Evolutionary conservation across 37 sponge, comb jelly and placozoan species (phyloP).

Genomic region (Chondrosia reniformis): DNA sequence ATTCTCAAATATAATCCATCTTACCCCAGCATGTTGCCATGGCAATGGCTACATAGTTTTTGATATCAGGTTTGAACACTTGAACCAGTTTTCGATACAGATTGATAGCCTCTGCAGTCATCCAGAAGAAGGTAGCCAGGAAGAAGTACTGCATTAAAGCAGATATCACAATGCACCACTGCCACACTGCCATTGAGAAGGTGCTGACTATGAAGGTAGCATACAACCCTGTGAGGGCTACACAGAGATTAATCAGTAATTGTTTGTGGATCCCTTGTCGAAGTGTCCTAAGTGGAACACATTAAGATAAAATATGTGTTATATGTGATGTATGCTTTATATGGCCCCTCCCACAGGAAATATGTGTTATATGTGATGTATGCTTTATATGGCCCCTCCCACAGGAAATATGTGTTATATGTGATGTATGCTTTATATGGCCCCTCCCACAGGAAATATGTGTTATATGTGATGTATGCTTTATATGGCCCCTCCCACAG

Average conservation of each 20-base stretch:
- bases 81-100: constrained; percentile 22
- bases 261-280: not conserved
- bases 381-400: too few relatives aligned
- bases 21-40: constrained; percentile 26
- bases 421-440: too few relatives aligned
- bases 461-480: too few relatives aligned
- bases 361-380: too few relatives aligned
- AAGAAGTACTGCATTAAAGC: constrained; percentile 43
- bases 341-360: too few relatives aligned
- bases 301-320: too few relatives aligned
- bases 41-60: not conserved
- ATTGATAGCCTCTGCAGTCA: constrained; percentile 19
- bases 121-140: constrained; percentile 28
- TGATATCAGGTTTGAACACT: not conserved
- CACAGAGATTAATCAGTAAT: not conserved
- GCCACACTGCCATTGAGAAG: not conserved
- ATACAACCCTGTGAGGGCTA: not conserved
- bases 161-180: constrained; percentile 13
- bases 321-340: too few relatives aligned
- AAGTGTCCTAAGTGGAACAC: not conserved
- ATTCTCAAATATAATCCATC: not conserved
- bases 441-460: too few relatives aligned
- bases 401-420: too few relatives aligned
- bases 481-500: too few relatives aligned
- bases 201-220: not conserved